Base-by-base conservation (phyloP, 1,140 invertebrate genomes). In the Goniozus legneri region DNA sequence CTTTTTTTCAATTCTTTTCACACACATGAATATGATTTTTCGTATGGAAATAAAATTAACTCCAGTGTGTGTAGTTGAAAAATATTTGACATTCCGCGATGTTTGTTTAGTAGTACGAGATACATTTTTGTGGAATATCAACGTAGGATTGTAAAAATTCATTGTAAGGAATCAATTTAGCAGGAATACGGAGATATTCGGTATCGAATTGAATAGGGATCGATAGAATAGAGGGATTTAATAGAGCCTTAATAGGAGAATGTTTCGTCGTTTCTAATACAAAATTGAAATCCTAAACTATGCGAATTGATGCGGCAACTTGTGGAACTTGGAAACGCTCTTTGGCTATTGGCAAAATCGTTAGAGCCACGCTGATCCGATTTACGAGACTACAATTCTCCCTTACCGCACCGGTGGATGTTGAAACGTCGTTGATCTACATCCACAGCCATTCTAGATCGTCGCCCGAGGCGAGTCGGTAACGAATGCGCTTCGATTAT, bases 311-410 rank as follows among this genome's bases (percentile, higher is more conserved):
- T 56, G 56, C 53, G 49, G 35, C 42, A 31, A 44, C 48, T 36
- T 49, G 33, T 45, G 18, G 42, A 46, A 58, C 42, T 41, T 31
- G 54, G 48, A 56, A 58, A 58, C 37, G 55, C 55, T 58, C 55
- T 58, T 58, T 56, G 54, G 49, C 41, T 58, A 58, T 58, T 49
- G 55, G 52, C 42, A 49, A 52, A 58, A 58, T 58, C 55, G 55
- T 58, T 58, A 58, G 53, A 52, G 50, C 55, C 38, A 37, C 41
- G 24, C 49, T 58, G 49, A 58, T 58, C 54, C 49, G 54, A 58
- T 58, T 58, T 58, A 58, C 55, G 55, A 52, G 35, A 38, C 55
- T 51, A 58, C 55, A 58, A 58, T 56, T 58, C 55, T 58, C 53
- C 34, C 20, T 27, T 8, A 13, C 42, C n/a, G 30, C 45, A 31